Conservation (phyloP, 2,113 vertebrate genomes). For the Mirounga angustirostris region DNA sequence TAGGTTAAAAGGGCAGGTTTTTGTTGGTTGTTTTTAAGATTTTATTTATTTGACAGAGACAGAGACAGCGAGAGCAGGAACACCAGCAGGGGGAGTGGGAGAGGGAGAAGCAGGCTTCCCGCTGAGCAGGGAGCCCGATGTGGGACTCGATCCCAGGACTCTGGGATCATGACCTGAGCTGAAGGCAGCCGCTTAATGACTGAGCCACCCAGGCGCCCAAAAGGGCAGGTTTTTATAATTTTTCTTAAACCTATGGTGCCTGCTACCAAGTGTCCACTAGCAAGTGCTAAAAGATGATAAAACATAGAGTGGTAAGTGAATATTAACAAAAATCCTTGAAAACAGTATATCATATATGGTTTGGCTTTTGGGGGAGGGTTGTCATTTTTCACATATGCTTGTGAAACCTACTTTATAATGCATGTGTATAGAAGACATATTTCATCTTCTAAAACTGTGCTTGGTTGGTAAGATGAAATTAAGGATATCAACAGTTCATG, state of each 20-base stretch:
- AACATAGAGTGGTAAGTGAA: not conserved
- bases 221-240: not conserved
- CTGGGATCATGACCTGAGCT: no score
- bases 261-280: not conserved
- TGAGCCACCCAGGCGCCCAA: no score
- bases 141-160: no score
- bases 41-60: no score
- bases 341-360: not conserved
- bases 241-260: constrained; percentile 10
- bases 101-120: no score
- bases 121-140: no score
- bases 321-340: constrained; percentile 13
- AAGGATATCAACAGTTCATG: not conserved
- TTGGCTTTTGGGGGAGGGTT: not conserved
- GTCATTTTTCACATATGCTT: not conserved
- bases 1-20: not conserved
- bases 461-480: not conserved
- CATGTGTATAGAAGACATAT: not conserved
- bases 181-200: no score
- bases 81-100: no score
- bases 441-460: constrained; percentile 28
- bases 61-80: no score
- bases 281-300: constrained; percentile 50
- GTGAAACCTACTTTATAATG: not conserved
- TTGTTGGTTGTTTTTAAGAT: no score